phyloP scores from a whole-genome alignment of 2,113 vertebrate species.

The Boleophthalmus pectinirostris region DNA sequence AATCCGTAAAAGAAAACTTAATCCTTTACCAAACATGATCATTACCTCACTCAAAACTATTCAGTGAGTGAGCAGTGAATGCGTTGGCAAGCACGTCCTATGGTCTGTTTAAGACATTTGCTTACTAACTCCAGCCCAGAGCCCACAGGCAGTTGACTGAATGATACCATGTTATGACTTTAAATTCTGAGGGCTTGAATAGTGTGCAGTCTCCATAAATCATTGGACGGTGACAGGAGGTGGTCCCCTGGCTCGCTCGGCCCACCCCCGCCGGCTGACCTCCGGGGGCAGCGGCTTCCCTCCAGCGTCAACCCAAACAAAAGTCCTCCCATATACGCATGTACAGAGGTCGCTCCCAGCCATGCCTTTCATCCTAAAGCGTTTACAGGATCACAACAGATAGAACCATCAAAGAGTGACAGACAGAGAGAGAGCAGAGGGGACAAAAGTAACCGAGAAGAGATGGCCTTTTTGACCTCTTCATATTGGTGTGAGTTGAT shows the following conservation, averaged over 20 bases:
- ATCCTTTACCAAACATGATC: slow-evolving; percentile 44
- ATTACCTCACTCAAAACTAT: slow-evolving; percentile 32
- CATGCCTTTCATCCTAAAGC: slow-evolving; percentile 51
- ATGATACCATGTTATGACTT: slow-evolving; percentile 30
- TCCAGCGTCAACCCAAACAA: slow-evolving; percentile 57
- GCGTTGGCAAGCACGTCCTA: slow-evolving; percentile 43
- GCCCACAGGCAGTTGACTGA: slow-evolving; percentile 4
- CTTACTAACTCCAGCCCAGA: slow-evolving; percentile 35
- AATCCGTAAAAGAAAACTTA: slow-evolving; percentile 18
- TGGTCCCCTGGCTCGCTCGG: slow-evolving; percentile 54
- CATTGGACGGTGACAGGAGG: slow-evolving; percentile 68
- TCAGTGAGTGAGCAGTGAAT: slow-evolving; percentile 34
- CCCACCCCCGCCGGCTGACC: slow-evolving; percentile 50
- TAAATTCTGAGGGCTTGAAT: slow-evolving; percentile 58
- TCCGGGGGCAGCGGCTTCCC: slow-evolving; percentile 53
- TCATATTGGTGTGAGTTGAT: slow-evolving; percentile 50
- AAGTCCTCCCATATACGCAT: slow-evolving; percentile 39
- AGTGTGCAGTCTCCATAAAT: slow-evolving; percentile 70
- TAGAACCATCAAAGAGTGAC: slow-evolving; percentile 39
- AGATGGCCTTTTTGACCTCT: slow-evolving; percentile 34
- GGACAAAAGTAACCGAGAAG: slow-evolving; percentile 18
- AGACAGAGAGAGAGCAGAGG: background rate
- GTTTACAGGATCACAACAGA: slow-evolving; percentile 49
- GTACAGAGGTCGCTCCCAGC: slow-evolving; percentile 44
- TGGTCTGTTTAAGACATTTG: slow-evolving; percentile 45